Evolutionary conservation across 92 coral and sea anemone species (phyloP).

Genomic region (Zoanthus sansibaricus): DNA sequence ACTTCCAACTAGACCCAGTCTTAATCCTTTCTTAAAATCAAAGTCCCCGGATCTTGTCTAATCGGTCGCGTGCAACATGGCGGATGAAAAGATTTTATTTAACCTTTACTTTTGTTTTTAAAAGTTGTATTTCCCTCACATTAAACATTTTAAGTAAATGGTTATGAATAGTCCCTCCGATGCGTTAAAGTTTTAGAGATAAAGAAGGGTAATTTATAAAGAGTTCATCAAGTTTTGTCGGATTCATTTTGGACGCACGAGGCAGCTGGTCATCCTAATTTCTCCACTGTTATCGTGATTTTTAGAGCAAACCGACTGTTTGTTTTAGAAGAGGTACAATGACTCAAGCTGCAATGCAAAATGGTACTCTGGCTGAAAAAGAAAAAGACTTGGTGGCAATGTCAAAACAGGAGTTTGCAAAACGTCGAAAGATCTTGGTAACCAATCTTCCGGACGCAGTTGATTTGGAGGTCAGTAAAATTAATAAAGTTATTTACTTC

Average conservation of each 20-base stretch:
- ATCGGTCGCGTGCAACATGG: conserved; percentile 7
- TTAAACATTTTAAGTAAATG: not conserved
- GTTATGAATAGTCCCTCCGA: not conserved
- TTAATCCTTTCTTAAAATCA: not conserved
- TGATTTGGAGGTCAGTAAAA: conserved; percentile 64
- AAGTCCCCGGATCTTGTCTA: conserved; percentile 14
- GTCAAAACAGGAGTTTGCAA: conserved; percentile 74
- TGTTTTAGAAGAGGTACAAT: not conserved
- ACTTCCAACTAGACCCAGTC: not conserved
- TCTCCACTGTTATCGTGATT: not conserved
- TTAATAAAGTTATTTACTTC: not conserved
- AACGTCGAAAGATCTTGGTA: conserved; percentile 72
- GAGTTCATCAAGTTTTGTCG: not conserved
- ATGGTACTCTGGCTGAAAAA: conserved; percentile 19
- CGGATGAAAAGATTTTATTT: not conserved
- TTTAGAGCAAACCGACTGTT: not conserved
- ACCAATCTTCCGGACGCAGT: conserved; percentile 71
- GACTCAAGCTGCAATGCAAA: conserved; percentile 20
- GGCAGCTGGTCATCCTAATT: not conserved
- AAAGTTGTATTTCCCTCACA: too few relatives aligned
- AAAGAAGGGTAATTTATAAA: not conserved
- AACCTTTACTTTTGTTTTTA: not conserved
- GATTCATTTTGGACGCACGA: not conserved
- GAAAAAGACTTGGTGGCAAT: conserved; percentile 39
- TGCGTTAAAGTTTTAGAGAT: not conserved